Conservation (phyloP, 2,797 vertebrate genomes). For the Clarias laeviceps region DNA sequence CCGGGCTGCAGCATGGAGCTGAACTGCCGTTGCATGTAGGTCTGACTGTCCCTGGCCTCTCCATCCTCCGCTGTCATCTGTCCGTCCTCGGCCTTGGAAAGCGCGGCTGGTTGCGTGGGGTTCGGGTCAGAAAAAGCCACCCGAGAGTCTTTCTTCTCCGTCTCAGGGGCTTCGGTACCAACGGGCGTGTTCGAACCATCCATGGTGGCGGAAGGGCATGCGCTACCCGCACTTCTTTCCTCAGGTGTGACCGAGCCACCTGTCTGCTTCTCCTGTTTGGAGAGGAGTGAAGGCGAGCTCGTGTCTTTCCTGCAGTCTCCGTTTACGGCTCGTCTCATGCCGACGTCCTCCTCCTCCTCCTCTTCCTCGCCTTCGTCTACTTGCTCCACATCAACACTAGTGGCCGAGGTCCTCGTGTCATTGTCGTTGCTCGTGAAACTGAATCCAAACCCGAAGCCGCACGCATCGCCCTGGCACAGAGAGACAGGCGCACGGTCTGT, state of each 20-base stretch:
- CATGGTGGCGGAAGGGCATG: constrained; percentile 62
- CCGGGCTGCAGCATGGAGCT: constrained; percentile 95
- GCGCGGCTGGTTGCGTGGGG: constrained; percentile 67
- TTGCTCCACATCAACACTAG: constrained; percentile 38
- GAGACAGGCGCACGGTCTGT: constrained; percentile 64
- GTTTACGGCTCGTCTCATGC: constrained; percentile 83
- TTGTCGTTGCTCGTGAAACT: constrained; percentile 30
- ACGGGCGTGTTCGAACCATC: constrained; percentile 68
- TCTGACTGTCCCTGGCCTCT: constrained; percentile 81
- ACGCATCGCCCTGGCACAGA: constrained; percentile 66
- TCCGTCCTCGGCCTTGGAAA: constrained; percentile 77
- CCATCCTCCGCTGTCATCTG: constrained; percentile 81
- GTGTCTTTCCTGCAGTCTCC: constrained; percentile 81
- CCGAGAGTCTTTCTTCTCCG: constrained; percentile 77
- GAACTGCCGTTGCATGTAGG: constrained; percentile 96
- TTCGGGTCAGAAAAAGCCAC: constrained; percentile 78
- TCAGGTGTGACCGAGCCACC: constrained; percentile 65
- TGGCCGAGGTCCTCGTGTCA: constrained; percentile 21
- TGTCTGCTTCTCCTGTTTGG: constrained; percentile 71
- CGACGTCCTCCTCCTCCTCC: constrained; percentile 59
- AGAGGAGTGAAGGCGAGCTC: constrained; percentile 73
- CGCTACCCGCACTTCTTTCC: constrained; percentile 54
- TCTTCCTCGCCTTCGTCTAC: constrained; percentile 36
- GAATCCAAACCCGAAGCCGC: constrained; percentile 46
- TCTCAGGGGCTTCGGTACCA: constrained; percentile 61